Evolutionary conservation across 1,140 invertebrate genomes (phyloP), one percentile per base, ranked within the genome.

Genomic region (Campoletis sonorensis): DNA sequence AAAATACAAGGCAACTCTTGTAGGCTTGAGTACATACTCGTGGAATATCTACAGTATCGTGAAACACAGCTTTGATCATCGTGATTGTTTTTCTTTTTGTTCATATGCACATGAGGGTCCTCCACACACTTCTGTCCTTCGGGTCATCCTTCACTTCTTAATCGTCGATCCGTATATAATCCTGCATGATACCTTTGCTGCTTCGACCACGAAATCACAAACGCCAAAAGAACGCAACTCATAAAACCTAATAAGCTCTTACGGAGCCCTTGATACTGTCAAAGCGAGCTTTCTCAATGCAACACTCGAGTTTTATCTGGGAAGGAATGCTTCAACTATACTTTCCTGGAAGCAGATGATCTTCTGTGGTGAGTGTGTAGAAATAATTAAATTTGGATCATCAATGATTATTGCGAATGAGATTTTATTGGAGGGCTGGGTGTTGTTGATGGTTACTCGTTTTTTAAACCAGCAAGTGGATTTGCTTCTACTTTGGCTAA

Each of bases 91-190:
- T 64, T 64, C 23, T 23, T 64, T 64, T 64, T 21, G 18, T n/a
- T 21, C 51, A 18, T 11, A 54, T 54, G n/a, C 16, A 11, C 5
- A 16, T 21, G 61, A 64, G 61, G 61, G 23, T 64, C 23, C 61
- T 64, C 15, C 11, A 64, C 61, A 26, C 61, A 26, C 61, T 26
- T 13, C 23, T 64, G 61, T 64, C 61, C 61, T 64, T 64, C 23
- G 61, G 61, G 61, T 64, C 61, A 64, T 64, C 45, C 54, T 33
- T 49, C 45, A 54, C 72, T 75, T 54, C 15, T 54, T 75, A 27
- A 75, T 75, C 72, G 45, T 18, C 72, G 49, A 75, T 75, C 45
- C 45, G 72, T 54, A 15, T 54, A 15, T 8, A 54, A 49, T 40
- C 33, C 15, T 75, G 18, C 10, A 26, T 30, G 72, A 54, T 70